phyloP scores from a whole-genome alignment of 2,797 vertebrate species.

The Hyperoplus immaculatus region DNA sequence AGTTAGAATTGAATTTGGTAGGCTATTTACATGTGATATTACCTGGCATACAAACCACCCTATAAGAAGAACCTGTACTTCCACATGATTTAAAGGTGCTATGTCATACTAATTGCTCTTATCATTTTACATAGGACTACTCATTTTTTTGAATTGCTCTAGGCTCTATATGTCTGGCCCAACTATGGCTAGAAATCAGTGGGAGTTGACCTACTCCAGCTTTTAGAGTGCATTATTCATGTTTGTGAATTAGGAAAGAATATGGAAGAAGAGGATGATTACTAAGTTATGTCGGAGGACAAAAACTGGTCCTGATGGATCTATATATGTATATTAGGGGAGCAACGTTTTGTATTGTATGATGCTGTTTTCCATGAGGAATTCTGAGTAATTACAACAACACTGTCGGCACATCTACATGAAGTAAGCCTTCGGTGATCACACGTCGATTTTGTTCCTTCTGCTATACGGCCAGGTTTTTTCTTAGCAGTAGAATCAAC shows the following conservation, averaged over 20 bases:
- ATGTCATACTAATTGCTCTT: not conserved
- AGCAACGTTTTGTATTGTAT: not conserved
- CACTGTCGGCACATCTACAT: too few relatives aligned
- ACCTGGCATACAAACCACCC: not conserved
- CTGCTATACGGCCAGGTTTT: too few relatives aligned
- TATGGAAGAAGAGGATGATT: slow-evolving; percentile 3
- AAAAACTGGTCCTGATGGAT: not conserved
- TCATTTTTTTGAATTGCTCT: not conserved
- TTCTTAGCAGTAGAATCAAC: too few relatives aligned
- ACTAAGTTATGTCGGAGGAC: not conserved
- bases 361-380: too few relatives aligned
- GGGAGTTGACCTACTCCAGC: not conserved
- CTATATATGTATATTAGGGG: not conserved
- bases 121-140: not conserved
- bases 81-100: not conserved
- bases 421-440: too few relatives aligned
- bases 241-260: slow-evolving; percentile 18
- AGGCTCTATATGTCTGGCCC: not conserved
- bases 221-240: not conserved
- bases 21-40: not conserved
- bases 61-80: not conserved
- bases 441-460: too few relatives aligned
- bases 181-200: not conserved
- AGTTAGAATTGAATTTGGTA: not conserved
- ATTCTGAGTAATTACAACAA: too few relatives aligned